Percentiles rank a stretch among this genome's conserved stretches.
phyloP scores from a whole-genome alignment of 2,113 vertebrate species.

The Lipotes vexillifer region DNA sequence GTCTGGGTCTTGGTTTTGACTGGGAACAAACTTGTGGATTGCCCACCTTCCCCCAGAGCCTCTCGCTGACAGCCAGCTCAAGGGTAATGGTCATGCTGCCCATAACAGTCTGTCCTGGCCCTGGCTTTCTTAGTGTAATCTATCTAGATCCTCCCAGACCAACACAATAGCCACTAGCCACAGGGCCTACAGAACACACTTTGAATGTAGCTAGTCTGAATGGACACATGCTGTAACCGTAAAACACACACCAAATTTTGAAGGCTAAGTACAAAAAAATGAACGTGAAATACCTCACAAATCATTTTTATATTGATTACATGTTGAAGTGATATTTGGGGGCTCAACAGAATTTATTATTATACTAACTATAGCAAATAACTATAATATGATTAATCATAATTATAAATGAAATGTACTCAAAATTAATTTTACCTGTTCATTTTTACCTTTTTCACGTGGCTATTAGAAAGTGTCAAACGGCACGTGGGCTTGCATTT shows the following conservation, averaged over 20 bases:
- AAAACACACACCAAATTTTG: neutral
- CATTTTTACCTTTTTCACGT: neutral
- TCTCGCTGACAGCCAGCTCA: neutral
- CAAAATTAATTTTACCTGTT: neutral
- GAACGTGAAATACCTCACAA: neutral
- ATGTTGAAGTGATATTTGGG: neutral
- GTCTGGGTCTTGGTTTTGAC: neutral
- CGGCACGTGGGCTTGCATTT: neutral
- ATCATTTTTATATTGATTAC: neutral
- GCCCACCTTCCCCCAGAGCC: neutral
- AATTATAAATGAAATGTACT: neutral
- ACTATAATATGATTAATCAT: neutral
- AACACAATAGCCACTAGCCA: neutral
- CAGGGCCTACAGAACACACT: neutral
- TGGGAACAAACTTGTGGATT: neutral
- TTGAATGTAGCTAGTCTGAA: neutral
- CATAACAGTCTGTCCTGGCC: neutral
- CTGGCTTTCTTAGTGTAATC: neutral
- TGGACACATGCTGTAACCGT: rapidly evolving
- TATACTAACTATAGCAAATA: neutral
- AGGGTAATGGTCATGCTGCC: neutral
- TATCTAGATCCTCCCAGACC: no score
- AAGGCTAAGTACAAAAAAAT: neutral
- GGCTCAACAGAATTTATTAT: neutral
- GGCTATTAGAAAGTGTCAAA: neutral